phyloP scores from a whole-genome alignment of 2,888 invertebrate species.

The Pseudococcus jackbeardsleyi region DNA sequence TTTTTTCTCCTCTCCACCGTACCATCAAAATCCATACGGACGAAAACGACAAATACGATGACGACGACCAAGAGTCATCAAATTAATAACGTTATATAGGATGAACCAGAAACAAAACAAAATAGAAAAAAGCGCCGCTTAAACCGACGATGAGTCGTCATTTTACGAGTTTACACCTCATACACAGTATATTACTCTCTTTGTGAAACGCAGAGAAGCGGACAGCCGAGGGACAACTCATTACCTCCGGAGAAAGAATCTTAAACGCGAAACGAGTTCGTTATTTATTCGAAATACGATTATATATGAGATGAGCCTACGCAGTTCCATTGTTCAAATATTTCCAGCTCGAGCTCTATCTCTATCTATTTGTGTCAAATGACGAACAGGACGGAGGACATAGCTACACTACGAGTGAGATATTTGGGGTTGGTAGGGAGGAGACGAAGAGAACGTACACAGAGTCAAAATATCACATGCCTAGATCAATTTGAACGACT shows the following conservation, averaged over 20 bases:
- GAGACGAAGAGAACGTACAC: too few species aligned
- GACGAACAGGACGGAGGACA: too few species aligned
- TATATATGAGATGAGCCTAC: constrained; percentile 19
- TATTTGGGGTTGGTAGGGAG: too few species aligned
- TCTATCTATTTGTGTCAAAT: not conserved
- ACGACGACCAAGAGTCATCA: not conserved
- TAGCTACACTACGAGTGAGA: too few species aligned
- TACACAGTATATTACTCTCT: not conserved
- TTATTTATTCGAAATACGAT: constrained; percentile 8
- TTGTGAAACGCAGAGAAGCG: not conserved
- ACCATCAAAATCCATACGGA: not conserved
- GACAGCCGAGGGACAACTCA: constrained; percentile 19
- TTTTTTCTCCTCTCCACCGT: too few species aligned
- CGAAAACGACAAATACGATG: not conserved
- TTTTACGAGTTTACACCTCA: constrained; percentile 29
- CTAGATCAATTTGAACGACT: too few species aligned
- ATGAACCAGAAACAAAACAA: constrained; percentile 28
- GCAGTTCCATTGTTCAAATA: constrained; percentile 36
- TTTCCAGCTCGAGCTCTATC: not conserved
- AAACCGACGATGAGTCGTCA: constrained; percentile 40
- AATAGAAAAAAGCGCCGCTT: not conserved
- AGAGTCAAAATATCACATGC: too few species aligned
- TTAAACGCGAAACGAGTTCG: constrained; percentile 35
- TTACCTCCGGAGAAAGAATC: not conserved
- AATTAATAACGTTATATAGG: constrained; percentile 13